Percentiles rank a stretch among this genome's conserved stretches.
phyloP scores from a whole-genome alignment of 2,113 vertebrate genomes.

The Lutjanus erythropterus region DNA sequence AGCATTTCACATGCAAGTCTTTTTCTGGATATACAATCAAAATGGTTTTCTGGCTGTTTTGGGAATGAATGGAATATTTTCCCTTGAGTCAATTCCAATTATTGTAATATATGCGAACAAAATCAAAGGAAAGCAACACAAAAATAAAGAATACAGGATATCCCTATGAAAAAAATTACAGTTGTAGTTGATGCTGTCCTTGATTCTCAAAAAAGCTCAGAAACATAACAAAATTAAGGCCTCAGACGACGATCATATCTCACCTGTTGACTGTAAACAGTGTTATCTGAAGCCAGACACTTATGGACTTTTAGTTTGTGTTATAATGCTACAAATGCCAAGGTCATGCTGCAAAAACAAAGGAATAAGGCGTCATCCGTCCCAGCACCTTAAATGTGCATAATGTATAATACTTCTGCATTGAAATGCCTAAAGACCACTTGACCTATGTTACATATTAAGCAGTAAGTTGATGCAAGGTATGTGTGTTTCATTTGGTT shows the following conservation, averaged over 20 bases:
- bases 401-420: no score
- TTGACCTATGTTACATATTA: no score
- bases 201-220: background rate
- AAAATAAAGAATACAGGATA: background rate
- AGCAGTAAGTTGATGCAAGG: no score
- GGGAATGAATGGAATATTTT: background rate
- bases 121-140: background rate
- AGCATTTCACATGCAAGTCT: constrained; percentile 4
- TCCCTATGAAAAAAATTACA: background rate
- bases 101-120: no score
- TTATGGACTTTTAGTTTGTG: constrained; percentile 10
- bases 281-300: background rate
- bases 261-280: constrained; percentile 46
- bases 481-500: no score
- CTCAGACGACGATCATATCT: background rate
- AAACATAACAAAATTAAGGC: background rate
- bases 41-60: background rate
- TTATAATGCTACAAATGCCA: constrained; percentile 11
- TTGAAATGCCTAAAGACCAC: no score
- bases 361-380: background rate
- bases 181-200: background rate
- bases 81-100: background rate
- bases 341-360: constrained; percentile 22
- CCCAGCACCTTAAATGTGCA: no score
- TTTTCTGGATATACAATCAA: background rate